Conservation (phyloP, 1,140 invertebrate genomes). For the Maniola jurtina region DNA sequence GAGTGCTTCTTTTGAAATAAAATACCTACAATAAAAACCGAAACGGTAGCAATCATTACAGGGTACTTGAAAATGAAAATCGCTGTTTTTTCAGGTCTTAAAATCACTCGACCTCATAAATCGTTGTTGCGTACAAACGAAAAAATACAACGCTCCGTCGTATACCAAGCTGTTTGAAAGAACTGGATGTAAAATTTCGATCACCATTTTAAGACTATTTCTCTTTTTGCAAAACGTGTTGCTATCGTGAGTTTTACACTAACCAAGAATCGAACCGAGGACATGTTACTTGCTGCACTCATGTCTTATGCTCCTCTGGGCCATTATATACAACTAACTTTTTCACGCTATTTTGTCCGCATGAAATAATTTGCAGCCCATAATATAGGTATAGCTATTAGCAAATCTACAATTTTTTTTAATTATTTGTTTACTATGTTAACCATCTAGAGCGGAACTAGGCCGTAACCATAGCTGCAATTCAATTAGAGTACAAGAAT, state of each 20-base stretch:
- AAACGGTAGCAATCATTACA: background rate
- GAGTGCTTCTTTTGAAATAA: too few species aligned
- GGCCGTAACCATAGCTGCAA: constrained; percentile 6
- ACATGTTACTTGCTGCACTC: too few species aligned
- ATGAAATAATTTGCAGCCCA: too few species aligned
- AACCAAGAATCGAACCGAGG: too few species aligned
- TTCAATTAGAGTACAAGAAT: constrained; percentile 21
- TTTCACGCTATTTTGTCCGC: too few species aligned
- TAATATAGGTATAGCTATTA: too few species aligned
- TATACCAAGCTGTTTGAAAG: constrained; percentile 15
- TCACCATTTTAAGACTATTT: background rate
- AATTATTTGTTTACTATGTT: background rate
- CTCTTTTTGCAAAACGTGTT: background rate
- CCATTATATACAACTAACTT: too few species aligned
- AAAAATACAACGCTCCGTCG: constrained; percentile 15
- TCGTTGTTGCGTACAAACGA: constrained; percentile 20
- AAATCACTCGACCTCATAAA: constrained; percentile 20
- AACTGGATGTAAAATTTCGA: constrained; percentile 14
- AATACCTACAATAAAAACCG: background rate
- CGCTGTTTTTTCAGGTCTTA: constrained; percentile 7
- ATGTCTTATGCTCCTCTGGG: too few species aligned
- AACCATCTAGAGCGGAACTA: background rate
- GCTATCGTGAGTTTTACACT: too few species aligned
- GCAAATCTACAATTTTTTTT: background rate
- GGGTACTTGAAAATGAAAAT: constrained; percentile 4